phyloP scores from a whole-genome alignment of 2,888 invertebrate genomes.

The Drosophila eohydei region DNA sequence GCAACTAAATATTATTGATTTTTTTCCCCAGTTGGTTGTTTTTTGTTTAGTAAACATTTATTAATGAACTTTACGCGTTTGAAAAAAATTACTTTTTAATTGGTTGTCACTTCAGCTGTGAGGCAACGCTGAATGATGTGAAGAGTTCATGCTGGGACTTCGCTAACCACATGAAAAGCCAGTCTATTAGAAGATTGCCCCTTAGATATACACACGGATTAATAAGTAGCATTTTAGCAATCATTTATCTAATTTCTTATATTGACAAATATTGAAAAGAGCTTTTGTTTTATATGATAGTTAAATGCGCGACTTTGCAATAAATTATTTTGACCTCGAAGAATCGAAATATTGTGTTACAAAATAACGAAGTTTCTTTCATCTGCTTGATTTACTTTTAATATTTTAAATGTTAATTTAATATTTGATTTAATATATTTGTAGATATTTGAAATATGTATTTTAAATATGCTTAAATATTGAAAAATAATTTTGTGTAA shows the following conservation, averaged over 20 bases:
- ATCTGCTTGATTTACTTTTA: no score
- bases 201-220: constrained; percentile 14
- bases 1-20: constrained; percentile 51
- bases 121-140: constrained; percentile 32
- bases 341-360: not conserved
- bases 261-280: constrained; percentile 32
- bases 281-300: constrained; percentile 2
- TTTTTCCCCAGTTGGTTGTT: constrained; percentile 3
- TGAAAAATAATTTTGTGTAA: no score
- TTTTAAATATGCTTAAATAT: no score
- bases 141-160: constrained; percentile 44
- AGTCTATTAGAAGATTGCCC: constrained; percentile 8
- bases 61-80: constrained; percentile 68
- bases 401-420: no score
- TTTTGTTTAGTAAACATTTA: constrained; percentile 47
- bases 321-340: constrained; percentile 16
- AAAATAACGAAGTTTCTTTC: not conserved
- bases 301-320: constrained; percentile 8
- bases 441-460: no score
- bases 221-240: constrained; percentile 22
- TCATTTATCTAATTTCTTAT: constrained; percentile 13
- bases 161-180: not conserved
- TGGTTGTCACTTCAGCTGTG: constrained; percentile 71
- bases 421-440: no score
- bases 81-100: constrained; percentile 72